Percentiles rank a stretch among this genome's conserved stretches.
Evolutionary conservation across 2,888 invertebrate genomes (phyloP).

Genomic region (Acronicta aceris): DNA sequence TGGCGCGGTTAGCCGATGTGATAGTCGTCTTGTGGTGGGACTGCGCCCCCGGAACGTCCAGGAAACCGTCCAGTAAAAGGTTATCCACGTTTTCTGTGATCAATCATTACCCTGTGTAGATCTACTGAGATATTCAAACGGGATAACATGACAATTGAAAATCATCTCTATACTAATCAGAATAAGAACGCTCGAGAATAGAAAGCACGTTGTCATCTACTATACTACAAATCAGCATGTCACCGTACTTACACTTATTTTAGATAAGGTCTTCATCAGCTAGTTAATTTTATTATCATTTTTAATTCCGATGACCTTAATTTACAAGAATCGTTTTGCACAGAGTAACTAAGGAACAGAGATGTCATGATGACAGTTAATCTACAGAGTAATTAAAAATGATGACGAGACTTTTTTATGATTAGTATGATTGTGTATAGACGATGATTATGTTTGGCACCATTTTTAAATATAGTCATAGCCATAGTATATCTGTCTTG

Average conservation of each 20-base stretch:
- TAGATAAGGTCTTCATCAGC: no score
- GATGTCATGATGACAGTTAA: no score
- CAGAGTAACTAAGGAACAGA: conserved; percentile 26
- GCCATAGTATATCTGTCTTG: no score
- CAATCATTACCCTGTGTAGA: conserved; percentile 42
- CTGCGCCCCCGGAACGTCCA: conserved; percentile 74
- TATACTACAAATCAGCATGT: no score
- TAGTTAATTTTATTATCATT: no score
- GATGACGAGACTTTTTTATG: no score
- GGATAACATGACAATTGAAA: background rate
- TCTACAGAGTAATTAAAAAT: no score
- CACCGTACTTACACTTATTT: no score
- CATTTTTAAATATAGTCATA: no score
- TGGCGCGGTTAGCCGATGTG: conserved; percentile 52
- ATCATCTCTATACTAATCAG: background rate
- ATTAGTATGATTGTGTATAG: no score
- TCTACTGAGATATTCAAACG: background rate
- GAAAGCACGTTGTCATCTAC: background rate
- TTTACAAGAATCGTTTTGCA: background rate
- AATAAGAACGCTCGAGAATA: background rate
- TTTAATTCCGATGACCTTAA: no score
- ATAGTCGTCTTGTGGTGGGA: conserved; percentile 59
- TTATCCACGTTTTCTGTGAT: conserved; percentile 82
- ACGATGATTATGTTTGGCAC: no score
- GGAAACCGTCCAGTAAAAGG: conserved; percentile 85